Evolutionary conservation across 1,140 invertebrate genomes (phyloP).

Genomic region (Meloidogyne hapla): DNA sequence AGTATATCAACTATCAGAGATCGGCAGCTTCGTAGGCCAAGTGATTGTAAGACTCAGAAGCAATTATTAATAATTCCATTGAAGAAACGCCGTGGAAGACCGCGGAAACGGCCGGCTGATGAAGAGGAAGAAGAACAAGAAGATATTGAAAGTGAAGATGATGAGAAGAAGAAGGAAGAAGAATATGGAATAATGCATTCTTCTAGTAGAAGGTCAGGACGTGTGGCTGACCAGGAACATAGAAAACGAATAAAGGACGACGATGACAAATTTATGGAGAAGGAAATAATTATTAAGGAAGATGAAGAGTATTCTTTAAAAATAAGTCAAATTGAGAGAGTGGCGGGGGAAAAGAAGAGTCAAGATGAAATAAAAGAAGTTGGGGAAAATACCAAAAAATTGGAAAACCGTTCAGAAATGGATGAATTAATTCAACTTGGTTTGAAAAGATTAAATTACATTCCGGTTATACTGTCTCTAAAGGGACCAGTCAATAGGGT

Average conservation of each 20-base stretch:
- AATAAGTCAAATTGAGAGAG: background rate
- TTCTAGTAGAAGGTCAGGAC: background rate
- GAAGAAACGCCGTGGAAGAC: background rate
- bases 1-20: background rate
- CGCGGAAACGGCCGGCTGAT: slow-evolving; percentile 17
- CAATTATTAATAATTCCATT: background rate
- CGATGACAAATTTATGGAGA: background rate
- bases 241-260: background rate
- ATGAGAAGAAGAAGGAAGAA: slow-evolving; percentile 18
- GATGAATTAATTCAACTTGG: background rate
- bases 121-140: slow-evolving; percentile 28
- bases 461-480: no score
- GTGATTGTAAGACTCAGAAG: background rate
- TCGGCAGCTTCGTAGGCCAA: background rate
- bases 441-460: no score
- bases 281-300: background rate
- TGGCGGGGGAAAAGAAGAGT: background rate
- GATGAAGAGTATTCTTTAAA: background rate
- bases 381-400: no score
- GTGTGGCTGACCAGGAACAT: background rate
- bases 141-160: slow-evolving; percentile 29
- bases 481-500: no score
- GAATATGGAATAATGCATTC: background rate
- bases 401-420: background rate
- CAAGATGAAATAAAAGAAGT: background rate